A percentile compares a stretch with the other conserved stretches of the same genome.
These are phyloP conservation scores for Caenorhabditis latens DNA, from an alignment of 1,140 invertebrate genomes.

Conservation along the genomic window DNA sequence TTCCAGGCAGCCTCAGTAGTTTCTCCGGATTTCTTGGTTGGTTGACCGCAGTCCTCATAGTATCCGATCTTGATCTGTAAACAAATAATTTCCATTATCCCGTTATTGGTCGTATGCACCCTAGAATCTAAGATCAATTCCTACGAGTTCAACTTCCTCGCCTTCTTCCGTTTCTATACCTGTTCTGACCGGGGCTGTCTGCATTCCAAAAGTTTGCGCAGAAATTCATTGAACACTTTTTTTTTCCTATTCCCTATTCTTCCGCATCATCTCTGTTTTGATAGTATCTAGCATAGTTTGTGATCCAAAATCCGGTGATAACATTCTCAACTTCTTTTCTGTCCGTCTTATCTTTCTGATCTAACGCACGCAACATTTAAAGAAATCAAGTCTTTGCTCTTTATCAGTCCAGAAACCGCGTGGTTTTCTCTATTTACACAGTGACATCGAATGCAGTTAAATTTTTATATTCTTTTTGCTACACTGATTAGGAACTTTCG, in stretches of 20 bases:
- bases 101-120: neutral
- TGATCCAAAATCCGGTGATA: slow-evolving; percentile 6
- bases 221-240: slow-evolving; percentile 22
- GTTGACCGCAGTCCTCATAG: slow-evolving; percentile 75
- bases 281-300: neutral
- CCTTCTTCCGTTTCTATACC: neutral
- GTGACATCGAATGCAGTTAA: neutral
- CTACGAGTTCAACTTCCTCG: neutral
- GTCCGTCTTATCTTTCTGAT: neutral
- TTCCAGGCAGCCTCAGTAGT: slow-evolving; percentile 54
- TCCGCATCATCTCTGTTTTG: neutral
- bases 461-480: neutral
- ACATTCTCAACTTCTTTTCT: neutral
- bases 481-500: neutral
- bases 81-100: neutral
- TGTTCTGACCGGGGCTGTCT: neutral
- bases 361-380: neutral
- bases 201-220: neutral
- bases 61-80: slow-evolving; percentile 74
- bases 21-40: slow-evolving; percentile 53
- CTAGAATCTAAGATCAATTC: neutral
- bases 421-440: neutral
- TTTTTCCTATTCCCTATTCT: neutral
- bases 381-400: neutral
- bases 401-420: neutral